Evolutionary conservation across 2,888 invertebrate species (phyloP).

Genomic region (Hylaea fasciaria): DNA sequence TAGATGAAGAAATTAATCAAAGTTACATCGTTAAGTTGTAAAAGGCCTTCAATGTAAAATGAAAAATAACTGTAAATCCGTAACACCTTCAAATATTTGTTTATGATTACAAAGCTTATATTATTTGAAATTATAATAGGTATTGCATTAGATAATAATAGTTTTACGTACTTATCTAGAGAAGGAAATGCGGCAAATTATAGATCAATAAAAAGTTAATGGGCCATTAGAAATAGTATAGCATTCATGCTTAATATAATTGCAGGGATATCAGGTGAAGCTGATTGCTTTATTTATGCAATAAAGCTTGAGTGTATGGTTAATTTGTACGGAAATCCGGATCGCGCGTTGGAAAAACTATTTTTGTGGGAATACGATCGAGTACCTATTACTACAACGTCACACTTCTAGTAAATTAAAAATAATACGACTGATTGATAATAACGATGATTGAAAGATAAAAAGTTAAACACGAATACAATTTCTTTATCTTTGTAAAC

Average conservation of each 20-base stretch:
- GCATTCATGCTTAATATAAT: conserved; percentile 28
- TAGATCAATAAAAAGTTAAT: conserved; percentile 30
- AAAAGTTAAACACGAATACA: too few relatives aligned
- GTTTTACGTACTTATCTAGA: not conserved
- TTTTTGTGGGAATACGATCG: not conserved
- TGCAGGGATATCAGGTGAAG: conserved; percentile 15
- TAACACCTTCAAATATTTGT: too few relatives aligned
- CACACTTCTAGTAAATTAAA: too few relatives aligned
- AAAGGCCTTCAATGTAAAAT: too few relatives aligned
- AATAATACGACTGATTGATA: too few relatives aligned
- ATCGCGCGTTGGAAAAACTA: conserved; percentile 28
- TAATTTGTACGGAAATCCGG: conserved; percentile 39
- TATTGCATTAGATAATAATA: not conserved
- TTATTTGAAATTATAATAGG: not conserved
- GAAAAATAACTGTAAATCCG: too few relatives aligned
- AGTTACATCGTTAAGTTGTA: too few relatives aligned
- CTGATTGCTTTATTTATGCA: conserved; percentile 14
- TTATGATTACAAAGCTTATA: not conserved
- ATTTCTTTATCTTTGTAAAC: not conserved
- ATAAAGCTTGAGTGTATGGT: conserved; percentile 7
- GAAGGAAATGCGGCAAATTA: conserved; percentile 20
- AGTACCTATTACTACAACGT: not conserved
- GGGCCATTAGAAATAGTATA: conserved; percentile 33
- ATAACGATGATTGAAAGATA: too few relatives aligned
- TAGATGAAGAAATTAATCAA: too few relatives aligned